A percentile compares a stretch with the other conserved stretches of the same genome.
These are phyloP conservation scores for Alloplasta piceator DNA, from an alignment of 2,888 invertebrate species.

Conservation along the genomic window DNA sequence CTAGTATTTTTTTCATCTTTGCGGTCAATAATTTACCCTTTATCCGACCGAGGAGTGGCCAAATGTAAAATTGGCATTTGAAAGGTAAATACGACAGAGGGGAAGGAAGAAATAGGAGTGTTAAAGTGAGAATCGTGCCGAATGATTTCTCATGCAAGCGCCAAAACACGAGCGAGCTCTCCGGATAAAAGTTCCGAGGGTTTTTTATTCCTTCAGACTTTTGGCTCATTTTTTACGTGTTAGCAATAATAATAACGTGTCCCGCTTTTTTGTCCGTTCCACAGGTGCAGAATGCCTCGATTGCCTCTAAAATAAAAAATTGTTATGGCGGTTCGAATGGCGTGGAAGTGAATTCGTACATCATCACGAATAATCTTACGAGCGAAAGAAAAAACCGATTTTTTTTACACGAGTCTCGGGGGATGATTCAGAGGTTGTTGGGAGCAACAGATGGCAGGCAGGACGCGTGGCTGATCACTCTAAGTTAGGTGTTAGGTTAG, in stretches of 20 bases:
- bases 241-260: not conserved
- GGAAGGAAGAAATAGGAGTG: not conserved
- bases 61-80: too few relatives aligned
- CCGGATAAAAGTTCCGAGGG: not conserved
- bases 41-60: too few relatives aligned
- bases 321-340: not conserved
- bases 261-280: not conserved
- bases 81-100: too few relatives aligned
- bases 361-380: conserved; percentile 13
- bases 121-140: not conserved
- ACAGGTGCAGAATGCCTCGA: conserved; percentile 31
- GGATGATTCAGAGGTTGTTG: conserved; percentile 38
- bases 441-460: conserved; percentile 77
- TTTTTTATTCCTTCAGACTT: not conserved
- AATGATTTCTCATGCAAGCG: not conserved
- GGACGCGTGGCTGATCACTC: conserved; percentile 72
- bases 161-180: not conserved
- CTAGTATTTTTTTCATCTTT: too few relatives aligned
- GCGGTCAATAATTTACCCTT: too few relatives aligned
- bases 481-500: conserved; percentile 47
- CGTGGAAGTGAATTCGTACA: conserved; percentile 5
- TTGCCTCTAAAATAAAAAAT: conserved; percentile 2
- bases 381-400: not conserved
- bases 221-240: not conserved
- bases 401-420: conserved; percentile 20